Percentiles rank a stretch among this genome's conserved stretches.
Conservation (phyloP, 2,113 vertebrate species). For the Halichoerus grypus region DNA sequence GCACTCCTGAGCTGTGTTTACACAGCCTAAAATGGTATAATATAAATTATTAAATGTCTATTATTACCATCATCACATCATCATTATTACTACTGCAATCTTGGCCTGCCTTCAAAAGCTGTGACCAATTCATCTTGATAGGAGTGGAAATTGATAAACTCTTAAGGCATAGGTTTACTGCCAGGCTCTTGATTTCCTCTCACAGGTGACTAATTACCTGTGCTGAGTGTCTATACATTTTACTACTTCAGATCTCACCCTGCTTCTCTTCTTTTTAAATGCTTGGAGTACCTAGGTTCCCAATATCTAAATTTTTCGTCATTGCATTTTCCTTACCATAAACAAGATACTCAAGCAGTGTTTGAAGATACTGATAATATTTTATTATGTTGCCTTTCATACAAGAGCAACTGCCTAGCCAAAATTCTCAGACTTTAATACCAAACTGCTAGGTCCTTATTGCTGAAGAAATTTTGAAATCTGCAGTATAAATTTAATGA, state of each 20-base stretch:
- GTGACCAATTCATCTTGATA: background rate
- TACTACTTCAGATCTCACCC: background rate
- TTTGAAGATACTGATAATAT: constrained; percentile 6
- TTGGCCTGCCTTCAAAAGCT: background rate
- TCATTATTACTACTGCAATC: background rate
- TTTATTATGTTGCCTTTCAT: background rate
- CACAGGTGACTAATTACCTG: background rate
- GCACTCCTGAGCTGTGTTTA: background rate
- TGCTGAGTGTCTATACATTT: background rate
- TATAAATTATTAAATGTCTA: background rate
- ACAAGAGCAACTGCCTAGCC: background rate
- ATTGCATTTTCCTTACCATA: background rate
- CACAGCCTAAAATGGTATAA: background rate
- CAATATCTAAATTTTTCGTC: constrained; percentile 1
- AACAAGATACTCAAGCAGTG: background rate
- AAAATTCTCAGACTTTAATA: background rate
- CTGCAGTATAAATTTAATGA: background rate
- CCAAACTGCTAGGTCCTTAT: background rate
- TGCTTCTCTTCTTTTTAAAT: constrained; percentile 1
- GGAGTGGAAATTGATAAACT: background rate
- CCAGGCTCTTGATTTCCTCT: background rate
- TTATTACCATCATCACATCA: background rate
- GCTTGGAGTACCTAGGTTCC: background rate
- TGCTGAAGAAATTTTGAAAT: constrained; percentile 43
- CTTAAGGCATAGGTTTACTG: background rate